Percentiles rank a stretch among this genome's conserved stretches.
phyloP scores from a whole-genome alignment of 2,888 invertebrate species.

The Tipula unca region DNA sequence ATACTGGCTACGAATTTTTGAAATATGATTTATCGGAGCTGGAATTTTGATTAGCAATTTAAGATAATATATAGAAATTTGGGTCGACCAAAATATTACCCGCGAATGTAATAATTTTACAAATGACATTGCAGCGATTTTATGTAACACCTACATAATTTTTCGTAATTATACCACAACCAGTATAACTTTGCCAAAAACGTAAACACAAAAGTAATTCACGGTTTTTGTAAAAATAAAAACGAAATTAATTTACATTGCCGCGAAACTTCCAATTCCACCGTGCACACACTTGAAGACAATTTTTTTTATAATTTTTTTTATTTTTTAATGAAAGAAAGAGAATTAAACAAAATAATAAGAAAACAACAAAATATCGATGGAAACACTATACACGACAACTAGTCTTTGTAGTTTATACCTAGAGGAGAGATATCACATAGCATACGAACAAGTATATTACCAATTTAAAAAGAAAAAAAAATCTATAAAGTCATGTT shows the following conservation, averaged over 20 bases:
- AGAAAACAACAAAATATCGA: background rate
- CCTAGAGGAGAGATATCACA: background rate
- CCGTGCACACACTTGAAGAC: background rate
- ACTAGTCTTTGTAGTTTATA: background rate
- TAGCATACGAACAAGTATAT: background rate
- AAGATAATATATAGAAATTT: too few relatives aligned
- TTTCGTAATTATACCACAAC: background rate
- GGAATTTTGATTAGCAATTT: too few relatives aligned
- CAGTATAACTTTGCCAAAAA: background rate
- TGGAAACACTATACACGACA: background rate
- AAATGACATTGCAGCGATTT: background rate
- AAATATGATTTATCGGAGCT: too few relatives aligned
- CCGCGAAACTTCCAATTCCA: background rate
- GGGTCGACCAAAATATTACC: too few relatives aligned
- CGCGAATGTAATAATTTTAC: background rate
- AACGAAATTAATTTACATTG: background rate
- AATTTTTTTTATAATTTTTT: background rate
- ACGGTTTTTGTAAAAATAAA: background rate
- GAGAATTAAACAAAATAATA: background rate
- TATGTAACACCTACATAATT: background rate
- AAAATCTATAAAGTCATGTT: constrained; percentile 14
- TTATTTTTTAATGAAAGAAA: background rate
- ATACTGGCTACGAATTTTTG: too few relatives aligned
- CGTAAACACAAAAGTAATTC: background rate
- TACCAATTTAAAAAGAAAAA: background rate